These are phyloP conservation scores for Mamestra brassicae DNA, from an alignment of 2,888 invertebrate genomes.

Conservation along the genomic window DNA sequence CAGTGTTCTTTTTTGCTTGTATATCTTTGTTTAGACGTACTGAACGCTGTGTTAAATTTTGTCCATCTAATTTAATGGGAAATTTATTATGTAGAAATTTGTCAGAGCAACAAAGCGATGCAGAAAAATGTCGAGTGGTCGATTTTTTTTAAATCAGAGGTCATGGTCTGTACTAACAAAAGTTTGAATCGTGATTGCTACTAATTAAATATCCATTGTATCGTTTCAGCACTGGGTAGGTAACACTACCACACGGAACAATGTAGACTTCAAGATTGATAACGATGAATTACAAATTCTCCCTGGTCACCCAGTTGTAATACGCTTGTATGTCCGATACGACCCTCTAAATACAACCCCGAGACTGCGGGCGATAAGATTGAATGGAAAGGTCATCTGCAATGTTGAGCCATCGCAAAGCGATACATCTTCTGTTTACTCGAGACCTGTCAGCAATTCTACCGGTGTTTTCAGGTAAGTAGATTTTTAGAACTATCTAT, in stretches of 20 bases:
- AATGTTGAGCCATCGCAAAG: neutral
- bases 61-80: too few species aligned
- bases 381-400: neutral
- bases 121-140: too few species aligned
- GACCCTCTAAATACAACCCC: neutral
- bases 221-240: neutral
- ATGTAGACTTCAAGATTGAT: neutral
- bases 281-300: neutral
- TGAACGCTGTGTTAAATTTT: too few species aligned
- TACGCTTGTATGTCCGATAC: neutral
- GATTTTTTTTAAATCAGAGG: too few species aligned
- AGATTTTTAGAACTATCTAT: neutral
- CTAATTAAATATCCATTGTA: too few species aligned
- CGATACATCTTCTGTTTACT: neutral
- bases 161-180: too few species aligned
- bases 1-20: too few species aligned
- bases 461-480: neutral
- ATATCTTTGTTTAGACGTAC: too few species aligned
- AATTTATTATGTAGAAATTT: too few species aligned
- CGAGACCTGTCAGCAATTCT: neutral
- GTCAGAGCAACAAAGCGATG: too few species aligned
- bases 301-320: neutral
- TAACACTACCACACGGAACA: neutral
- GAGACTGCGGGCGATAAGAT: neutral
- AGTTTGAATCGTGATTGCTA: too few species aligned